Percentiles rank a stretch among this genome's conserved stretches.
These are phyloP conservation scores for Chiloscyllium plagiosum DNA, from an alignment of 2,113 vertebrate species.

Conservation along the genomic window DNA sequence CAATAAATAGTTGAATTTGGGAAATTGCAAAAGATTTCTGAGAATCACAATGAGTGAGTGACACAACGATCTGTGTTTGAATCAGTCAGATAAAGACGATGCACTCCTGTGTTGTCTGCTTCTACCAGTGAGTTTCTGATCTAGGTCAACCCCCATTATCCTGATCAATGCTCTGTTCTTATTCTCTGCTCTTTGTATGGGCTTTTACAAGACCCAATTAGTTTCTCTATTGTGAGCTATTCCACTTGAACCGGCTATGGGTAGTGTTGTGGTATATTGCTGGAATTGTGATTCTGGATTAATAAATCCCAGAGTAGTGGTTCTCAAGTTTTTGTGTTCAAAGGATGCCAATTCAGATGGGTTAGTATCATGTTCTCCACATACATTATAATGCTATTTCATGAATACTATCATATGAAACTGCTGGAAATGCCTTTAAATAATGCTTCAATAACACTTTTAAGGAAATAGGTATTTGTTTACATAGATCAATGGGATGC, in stretches of 20 bases:
- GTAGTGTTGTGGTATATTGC: not conserved
- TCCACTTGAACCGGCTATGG: not conserved
- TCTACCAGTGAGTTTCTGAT: not conserved
- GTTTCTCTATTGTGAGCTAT: not conserved
- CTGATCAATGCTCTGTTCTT: not conserved
- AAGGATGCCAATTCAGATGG: not conserved
- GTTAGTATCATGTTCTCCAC: no score
- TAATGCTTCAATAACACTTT: no score
- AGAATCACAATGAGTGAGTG: not conserved
- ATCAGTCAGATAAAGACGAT: not conserved
- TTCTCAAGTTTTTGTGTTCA: not conserved
- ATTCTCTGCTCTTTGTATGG: not conserved
- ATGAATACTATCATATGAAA: no score
- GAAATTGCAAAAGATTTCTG: not conserved
- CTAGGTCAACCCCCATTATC: not conserved
- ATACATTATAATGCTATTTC: no score
- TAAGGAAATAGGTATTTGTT: no score
- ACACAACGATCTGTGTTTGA: not conserved
- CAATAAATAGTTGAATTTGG: not conserved
- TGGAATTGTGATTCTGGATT: not conserved
- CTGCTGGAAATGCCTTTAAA: no score
- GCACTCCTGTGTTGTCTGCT: no score
- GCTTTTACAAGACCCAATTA: not conserved
- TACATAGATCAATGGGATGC: no score
- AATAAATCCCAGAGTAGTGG: not conserved